phyloP scores from a whole-genome alignment of 2,888 invertebrate genomes.

The Hartigia nigra region DNA sequence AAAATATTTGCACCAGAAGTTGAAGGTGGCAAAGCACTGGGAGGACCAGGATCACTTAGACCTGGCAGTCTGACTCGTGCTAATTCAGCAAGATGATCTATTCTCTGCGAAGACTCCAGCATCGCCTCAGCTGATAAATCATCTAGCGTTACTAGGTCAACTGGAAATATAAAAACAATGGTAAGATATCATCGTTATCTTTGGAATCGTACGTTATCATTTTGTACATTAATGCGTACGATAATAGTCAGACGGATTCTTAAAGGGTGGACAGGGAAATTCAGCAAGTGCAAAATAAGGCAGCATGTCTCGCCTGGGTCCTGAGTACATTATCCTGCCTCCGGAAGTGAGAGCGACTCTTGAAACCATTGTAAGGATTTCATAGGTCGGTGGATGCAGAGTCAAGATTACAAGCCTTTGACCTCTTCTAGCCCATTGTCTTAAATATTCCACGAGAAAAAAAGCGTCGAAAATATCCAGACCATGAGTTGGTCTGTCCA shows the following conservation, averaged over 20 bases:
- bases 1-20: slow-evolving; percentile 75
- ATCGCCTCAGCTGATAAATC: slow-evolving; percentile 94
- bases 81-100: slow-evolving; percentile 88
- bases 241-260: slow-evolving; percentile 97
- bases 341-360: slow-evolving; percentile 88
- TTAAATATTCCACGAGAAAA: slow-evolving; percentile 91
- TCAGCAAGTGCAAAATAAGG: slow-evolving; percentile 89
- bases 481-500: slow-evolving; percentile 89
- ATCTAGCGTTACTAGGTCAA: slow-evolving; percentile 93
- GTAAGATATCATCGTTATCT: neutral
- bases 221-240: slow-evolving; percentile 70
- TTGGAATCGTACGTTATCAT: neutral
- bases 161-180: slow-evolving; percentile 67
- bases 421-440: slow-evolving; percentile 86
- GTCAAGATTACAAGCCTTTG: slow-evolving; percentile 87
- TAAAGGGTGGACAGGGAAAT: slow-evolving; percentile 95
- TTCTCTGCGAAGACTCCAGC: slow-evolving; percentile 93
- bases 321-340: slow-evolving; percentile 92
- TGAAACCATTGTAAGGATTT: slow-evolving; percentile 93
- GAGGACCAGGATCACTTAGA: slow-evolving; percentile 80
- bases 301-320: slow-evolving; percentile 88
- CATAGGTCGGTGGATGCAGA: slow-evolving; percentile 93
- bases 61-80: slow-evolving; percentile 76
- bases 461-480: slow-evolving; percentile 97
- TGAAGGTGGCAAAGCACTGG: slow-evolving; percentile 78